Percentiles rank a stretch among this genome's conserved stretches.
These are phyloP conservation scores for Argyra leucocephala DNA, from an alignment of 2,888 invertebrate species.

Conservation along the genomic window DNA sequence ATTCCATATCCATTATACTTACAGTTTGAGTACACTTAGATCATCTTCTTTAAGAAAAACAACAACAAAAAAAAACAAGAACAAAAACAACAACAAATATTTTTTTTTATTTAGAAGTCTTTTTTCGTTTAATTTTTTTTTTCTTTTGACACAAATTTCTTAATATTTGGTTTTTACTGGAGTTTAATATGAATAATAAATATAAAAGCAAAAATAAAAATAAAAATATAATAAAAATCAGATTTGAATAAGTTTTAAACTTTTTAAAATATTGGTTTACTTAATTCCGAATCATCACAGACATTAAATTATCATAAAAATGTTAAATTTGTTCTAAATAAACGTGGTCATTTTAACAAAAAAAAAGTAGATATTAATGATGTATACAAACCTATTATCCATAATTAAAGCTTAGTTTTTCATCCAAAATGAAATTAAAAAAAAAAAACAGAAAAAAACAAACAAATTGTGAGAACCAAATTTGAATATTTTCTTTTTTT, in stretches of 20 bases:
- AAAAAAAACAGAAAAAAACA: no score
- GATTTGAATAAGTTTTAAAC: no score
- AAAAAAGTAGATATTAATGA: neutral
- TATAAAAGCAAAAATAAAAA: neutral
- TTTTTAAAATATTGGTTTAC: neutral
- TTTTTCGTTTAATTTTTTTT: neutral
- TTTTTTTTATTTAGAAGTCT: no score
- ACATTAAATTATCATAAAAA: slow-evolving; percentile 1
- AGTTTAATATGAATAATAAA: neutral
- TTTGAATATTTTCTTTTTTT: no score
- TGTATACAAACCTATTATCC: neutral
- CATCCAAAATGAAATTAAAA: no score
- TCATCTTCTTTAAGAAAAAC: no score
- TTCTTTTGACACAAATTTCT: slow-evolving; percentile 2
- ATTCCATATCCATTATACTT: no score
- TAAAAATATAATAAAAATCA: no score
- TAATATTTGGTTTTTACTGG: neutral
- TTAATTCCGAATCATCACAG: neutral
- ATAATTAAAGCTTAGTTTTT: neutral
- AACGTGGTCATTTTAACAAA: neutral
- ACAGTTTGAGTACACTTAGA: no score
- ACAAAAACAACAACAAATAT: neutral
- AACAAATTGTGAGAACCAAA: no score
- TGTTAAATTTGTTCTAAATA: neutral
- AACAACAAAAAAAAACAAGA: no score